Evolutionary conservation across 2,113 vertebrate species (phyloP).

Genomic region (Genyomyrus donnyi): DNA sequence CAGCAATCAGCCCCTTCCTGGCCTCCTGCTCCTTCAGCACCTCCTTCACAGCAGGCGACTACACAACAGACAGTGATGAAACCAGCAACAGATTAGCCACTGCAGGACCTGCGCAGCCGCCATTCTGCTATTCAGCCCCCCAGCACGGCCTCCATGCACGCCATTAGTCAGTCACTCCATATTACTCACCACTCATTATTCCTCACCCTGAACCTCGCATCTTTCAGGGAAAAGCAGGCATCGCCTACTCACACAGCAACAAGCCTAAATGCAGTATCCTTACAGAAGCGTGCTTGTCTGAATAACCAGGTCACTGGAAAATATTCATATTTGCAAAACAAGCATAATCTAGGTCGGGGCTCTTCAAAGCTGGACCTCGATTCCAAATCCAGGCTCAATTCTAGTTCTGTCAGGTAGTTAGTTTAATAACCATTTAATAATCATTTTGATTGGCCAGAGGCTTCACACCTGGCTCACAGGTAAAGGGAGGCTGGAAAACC

Average conservation of each 20-base stretch:
- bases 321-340: background rate
- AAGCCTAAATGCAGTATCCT: background rate
- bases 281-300: background rate
- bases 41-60: constrained; percentile 85
- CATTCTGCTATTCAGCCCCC: background rate
- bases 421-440: too few relatives aligned
- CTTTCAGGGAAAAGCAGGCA: background rate
- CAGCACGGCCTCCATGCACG: background rate
- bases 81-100: background rate
- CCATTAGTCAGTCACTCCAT: background rate
- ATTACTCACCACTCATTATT: background rate
- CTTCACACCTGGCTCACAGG: too few relatives aligned
- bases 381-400: too few relatives aligned
- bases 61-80: constrained; percentile 29
- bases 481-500: too few relatives aligned
- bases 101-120: background rate
- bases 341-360: background rate
- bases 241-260: background rate
- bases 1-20: constrained; percentile 88
- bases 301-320: background rate
- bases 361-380: too few relatives aligned
- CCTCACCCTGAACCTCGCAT: background rate
- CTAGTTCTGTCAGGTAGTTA: too few relatives aligned
- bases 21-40: constrained; percentile 84
- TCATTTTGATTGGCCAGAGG: too few relatives aligned